Percentiles rank a stretch among this genome's conserved stretches.
Evolutionary conservation across 2,888 invertebrate genomes (phyloP).

Genomic region (Oxyteleia sp.): DNA sequence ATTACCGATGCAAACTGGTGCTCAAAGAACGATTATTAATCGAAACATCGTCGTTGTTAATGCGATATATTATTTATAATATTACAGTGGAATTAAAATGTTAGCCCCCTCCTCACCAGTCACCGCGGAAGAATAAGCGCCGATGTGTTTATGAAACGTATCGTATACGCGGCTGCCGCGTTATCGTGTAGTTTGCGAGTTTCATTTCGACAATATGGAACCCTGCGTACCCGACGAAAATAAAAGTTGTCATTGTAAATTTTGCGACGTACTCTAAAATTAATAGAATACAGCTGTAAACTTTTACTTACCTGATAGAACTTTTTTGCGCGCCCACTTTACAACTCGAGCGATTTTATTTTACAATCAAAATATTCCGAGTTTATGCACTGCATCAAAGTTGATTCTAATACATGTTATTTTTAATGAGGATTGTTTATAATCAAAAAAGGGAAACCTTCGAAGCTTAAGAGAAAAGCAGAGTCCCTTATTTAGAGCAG

Average conservation of each 20-base stretch:
- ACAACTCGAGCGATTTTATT: conserved; percentile 7
- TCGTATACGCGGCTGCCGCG: not conserved
- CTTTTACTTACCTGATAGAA: conserved; percentile 39
- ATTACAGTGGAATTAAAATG: not conserved
- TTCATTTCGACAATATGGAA: conserved; percentile 6
- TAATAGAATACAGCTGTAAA: conserved; percentile 27
- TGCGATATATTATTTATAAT: conserved; percentile 30
- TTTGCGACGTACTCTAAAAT: conserved; percentile 34
- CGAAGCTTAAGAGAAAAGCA: too few species aligned
- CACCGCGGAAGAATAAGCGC: not conserved
- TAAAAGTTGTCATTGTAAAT: conserved; percentile 35
- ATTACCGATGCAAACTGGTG: conserved; percentile 17
- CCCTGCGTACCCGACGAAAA: conserved; percentile 10
- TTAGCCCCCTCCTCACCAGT: too few species aligned
- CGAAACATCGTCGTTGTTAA: not conserved
- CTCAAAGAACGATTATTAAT: conserved; percentile 23
- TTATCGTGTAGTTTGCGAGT: conserved; percentile 1
- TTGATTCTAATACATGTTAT: conserved; percentile 28
- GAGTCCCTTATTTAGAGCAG: too few species aligned
- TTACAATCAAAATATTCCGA: conserved; percentile 1
- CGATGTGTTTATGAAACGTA: conserved; percentile 22
- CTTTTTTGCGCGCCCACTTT: conserved; percentile 11
- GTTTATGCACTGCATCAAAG: conserved; percentile 36
- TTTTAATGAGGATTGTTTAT: conserved; percentile 41
- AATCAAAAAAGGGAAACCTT: conserved; percentile 1